Conservation (phyloP, 1,140 invertebrate genomes). For the Dufourea novaeangliae region DNA sequence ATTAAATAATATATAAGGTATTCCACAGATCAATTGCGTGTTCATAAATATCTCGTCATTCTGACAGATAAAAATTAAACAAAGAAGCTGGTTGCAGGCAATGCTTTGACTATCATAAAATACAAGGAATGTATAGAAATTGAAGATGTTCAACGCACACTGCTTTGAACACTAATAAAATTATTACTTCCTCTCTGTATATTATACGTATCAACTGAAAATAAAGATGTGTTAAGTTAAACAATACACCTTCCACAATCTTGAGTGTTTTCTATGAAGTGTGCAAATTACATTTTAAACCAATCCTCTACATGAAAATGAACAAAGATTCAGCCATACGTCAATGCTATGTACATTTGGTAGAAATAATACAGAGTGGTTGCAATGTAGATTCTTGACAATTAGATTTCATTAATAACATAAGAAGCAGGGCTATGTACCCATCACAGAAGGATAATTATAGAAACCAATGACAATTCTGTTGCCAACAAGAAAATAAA, state of each 20-base stretch:
- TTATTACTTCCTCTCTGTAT: slow-evolving; percentile 3
- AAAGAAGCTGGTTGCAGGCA: slow-evolving; percentile 42
- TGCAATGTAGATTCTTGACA: no score
- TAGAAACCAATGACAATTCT: no score
- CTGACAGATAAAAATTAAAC: slow-evolving; percentile 23
- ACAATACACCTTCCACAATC: background rate
- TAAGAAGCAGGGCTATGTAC: no score
- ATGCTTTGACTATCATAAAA: background rate
- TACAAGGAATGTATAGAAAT: slow-evolving; percentile 17
- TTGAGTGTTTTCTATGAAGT: background rate
- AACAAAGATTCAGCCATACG: slow-evolving; percentile 22
- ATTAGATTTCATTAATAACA: no score
- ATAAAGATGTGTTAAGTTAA: slow-evolving; percentile 1
- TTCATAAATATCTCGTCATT: background rate
- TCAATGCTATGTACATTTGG: slow-evolving; percentile 13
- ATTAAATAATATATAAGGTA: background rate
- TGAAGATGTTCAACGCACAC: background rate
- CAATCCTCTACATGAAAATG: slow-evolving; percentile 10
- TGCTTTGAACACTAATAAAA: slow-evolving; percentile 15
- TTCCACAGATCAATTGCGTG: background rate
- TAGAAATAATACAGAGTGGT: no score
- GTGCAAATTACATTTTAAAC: background rate
- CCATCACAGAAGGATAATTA: no score
- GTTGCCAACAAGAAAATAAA: no score
- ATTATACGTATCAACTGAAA: slow-evolving; percentile 10